These are phyloP conservation scores for Fragum whitleyi DNA, from an alignment of 2,888 invertebrate genomes.

Conservation along the genomic window DNA sequence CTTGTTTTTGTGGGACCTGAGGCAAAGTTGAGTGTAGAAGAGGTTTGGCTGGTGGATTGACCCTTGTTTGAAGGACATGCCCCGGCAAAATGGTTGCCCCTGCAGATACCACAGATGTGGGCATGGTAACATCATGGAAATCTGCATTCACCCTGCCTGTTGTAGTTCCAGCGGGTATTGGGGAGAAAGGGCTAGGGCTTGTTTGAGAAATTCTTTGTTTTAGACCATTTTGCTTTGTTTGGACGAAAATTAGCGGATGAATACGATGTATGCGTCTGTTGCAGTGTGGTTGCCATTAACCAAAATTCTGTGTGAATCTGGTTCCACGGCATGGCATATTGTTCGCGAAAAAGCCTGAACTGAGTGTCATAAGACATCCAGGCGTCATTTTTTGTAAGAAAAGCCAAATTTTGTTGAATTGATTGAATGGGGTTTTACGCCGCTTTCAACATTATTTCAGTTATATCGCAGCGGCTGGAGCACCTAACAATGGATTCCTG, in stretches of 20 bases:
- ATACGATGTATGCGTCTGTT: background rate
- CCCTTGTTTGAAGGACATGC: background rate
- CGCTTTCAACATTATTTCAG: too few relatives aligned
- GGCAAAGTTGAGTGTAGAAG: background rate
- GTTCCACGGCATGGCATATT: background rate
- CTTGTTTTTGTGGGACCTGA: background rate
- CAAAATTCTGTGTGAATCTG: too few relatives aligned
- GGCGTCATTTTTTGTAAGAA: background rate
- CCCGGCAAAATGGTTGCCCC: background rate
- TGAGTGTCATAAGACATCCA: background rate
- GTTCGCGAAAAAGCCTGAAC: background rate
- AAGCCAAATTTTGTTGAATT: too few relatives aligned
- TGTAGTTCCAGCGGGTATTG: constrained; percentile 1
- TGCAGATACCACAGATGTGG: constrained; percentile 15
- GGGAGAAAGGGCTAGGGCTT: background rate
- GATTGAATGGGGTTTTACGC: too few relatives aligned
- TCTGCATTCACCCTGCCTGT: too few relatives aligned
- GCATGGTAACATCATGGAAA: background rate
- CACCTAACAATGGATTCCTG: too few relatives aligned
- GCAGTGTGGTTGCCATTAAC: background rate
- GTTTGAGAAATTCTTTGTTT: background rate
- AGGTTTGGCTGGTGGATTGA: background rate
- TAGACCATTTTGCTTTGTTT: background rate
- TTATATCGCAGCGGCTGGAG: too few relatives aligned
- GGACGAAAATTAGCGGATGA: background rate